These are phyloP conservation scores for Pyrocephalus nanus DNA, from an alignment of 2,797 vertebrate species.

Conservation along the genomic window DNA sequence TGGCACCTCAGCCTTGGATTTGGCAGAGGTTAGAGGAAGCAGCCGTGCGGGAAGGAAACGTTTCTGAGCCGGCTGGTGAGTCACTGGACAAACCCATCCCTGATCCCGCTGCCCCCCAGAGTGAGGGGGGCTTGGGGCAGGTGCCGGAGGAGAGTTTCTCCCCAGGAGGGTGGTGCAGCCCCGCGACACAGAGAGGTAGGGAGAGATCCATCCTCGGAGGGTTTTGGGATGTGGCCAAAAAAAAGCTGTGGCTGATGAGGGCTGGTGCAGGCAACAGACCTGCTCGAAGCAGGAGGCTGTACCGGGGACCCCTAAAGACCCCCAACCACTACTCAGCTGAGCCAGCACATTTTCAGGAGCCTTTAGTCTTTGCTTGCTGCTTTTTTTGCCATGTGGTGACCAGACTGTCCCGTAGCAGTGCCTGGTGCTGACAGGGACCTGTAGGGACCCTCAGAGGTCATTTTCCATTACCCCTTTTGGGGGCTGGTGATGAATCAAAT, in stretches of 20 bases:
- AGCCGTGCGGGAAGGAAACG: background rate
- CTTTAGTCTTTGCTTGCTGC: background rate
- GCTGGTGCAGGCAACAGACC: background rate
- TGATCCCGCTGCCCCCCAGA: fast-evolving
- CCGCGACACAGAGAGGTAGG: fast-evolving
- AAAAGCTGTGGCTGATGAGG: fast-evolving
- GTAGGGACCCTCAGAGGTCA: background rate
- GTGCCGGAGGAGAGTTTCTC: background rate
- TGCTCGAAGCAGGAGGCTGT: background rate
- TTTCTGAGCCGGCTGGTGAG: background rate
- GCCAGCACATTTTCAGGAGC: background rate
- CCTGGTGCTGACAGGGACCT: background rate
- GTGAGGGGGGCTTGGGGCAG: fast-evolving
- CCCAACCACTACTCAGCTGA: fast-evolving
- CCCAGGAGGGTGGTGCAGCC: background rate
- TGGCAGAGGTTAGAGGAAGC: constrained; percentile 3
- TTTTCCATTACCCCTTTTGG: background rate
- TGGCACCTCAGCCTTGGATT: background rate
- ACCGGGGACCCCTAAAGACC: background rate
- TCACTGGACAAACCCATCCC: background rate
- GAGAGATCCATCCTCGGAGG: fast-evolving
- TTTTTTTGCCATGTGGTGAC: background rate
- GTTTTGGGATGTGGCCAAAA: background rate
- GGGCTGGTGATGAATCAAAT: background rate
- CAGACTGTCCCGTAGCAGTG: fast-evolving